Percentiles rank a stretch among this genome's conserved stretches.
These are phyloP conservation scores for Pelecanoides urinatrix DNA, from an alignment of 2,113 vertebrate species.

Conservation along the genomic window DNA sequence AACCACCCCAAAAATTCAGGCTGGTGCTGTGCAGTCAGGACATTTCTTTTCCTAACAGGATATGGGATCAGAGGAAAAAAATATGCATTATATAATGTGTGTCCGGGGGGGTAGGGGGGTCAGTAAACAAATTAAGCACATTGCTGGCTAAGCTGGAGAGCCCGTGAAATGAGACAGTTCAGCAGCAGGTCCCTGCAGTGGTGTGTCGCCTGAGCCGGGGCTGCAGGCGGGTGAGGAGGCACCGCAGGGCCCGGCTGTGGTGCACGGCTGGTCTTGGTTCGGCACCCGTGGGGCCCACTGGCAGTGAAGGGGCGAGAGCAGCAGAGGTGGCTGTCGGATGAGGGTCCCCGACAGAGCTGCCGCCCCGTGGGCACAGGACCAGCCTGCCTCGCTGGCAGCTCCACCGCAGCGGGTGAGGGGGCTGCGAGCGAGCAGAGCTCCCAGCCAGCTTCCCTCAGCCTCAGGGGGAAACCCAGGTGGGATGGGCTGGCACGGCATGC, in stretches of 20 bases:
- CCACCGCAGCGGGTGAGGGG: accelerated
- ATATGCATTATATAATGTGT: background rate
- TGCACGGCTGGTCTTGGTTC: accelerated
- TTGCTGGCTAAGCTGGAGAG: constrained; percentile 9
- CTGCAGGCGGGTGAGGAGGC: background rate
- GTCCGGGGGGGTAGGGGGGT: background rate
- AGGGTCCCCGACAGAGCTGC: background rate
- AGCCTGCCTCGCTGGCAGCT: background rate
- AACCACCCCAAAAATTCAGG: constrained; percentile 4
- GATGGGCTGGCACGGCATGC: accelerated
- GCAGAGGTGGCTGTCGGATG: accelerated
- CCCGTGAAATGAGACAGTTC: background rate
- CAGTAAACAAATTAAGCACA: constrained; percentile 25
- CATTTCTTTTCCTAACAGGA: constrained; percentile 65
- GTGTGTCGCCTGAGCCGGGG: accelerated
- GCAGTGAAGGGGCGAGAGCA: accelerated
- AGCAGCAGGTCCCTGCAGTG: background rate
- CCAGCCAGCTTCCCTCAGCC: background rate
- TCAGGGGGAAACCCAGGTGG: accelerated
- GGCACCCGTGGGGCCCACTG: accelerated
- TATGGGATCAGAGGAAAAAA: constrained; percentile 33
- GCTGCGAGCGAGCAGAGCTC: background rate
- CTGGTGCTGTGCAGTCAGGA: constrained; percentile 25
- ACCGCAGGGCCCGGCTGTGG: accelerated
- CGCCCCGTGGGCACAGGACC: accelerated